Conservation (phyloP, 2,888 invertebrate species). For the Patella pellucida region DNA sequence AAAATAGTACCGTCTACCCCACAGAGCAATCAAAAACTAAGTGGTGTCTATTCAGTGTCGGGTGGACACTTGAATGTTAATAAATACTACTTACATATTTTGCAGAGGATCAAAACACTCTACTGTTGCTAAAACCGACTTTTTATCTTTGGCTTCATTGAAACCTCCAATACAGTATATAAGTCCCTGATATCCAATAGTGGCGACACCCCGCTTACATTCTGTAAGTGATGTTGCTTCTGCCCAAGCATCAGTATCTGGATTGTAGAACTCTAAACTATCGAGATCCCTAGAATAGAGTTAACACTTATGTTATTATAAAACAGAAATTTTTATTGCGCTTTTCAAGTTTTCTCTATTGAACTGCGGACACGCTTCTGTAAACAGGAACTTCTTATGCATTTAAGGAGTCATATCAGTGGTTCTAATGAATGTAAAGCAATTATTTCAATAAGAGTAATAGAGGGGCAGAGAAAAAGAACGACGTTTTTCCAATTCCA, state of each 20-base stretch:
- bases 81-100: slow-evolving; percentile 36
- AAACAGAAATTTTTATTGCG: too few species aligned
- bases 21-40: too few species aligned
- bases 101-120: slow-evolving; percentile 55
- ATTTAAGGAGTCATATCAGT: too few species aligned
- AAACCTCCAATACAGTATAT: slow-evolving; percentile 58
- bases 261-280: slow-evolving; percentile 52
- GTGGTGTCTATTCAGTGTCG: too few species aligned
- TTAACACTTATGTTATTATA: neutral
- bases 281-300: slow-evolving; percentile 35
- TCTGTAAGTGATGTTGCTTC: slow-evolving; percentile 42
- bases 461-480: too few species aligned
- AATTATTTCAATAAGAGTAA: too few species aligned
- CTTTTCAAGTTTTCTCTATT: too few species aligned
- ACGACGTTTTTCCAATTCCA: too few species aligned
- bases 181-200: slow-evolving; percentile 41
- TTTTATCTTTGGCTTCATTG: slow-evolving; percentile 35
- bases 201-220: slow-evolving; percentile 46
- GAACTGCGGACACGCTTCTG: too few species aligned
- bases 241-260: slow-evolving; percentile 45
- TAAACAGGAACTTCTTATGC: too few species aligned
- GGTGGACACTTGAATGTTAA: slow-evolving; percentile 15
- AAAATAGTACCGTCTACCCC: too few species aligned
- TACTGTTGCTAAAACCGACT: slow-evolving; percentile 47
- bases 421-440: too few species aligned